phyloP scores from a whole-genome alignment of 2,888 invertebrate species.

The Caenorhabditis zanzibari region DNA sequence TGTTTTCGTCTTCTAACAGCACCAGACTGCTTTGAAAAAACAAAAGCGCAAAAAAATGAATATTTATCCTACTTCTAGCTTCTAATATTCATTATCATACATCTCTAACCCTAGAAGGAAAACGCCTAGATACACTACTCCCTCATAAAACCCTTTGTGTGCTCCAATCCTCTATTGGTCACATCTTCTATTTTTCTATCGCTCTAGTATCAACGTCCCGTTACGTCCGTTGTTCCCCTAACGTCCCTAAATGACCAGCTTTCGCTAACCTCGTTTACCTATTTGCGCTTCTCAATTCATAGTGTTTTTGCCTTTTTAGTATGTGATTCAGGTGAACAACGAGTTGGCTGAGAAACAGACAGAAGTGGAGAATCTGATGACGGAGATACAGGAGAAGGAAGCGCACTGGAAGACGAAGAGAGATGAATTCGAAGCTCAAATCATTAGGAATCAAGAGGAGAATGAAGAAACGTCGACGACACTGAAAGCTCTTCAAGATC shows the following conservation, averaged over 20 bases:
- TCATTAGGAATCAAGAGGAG: slow-evolving; percentile 71
- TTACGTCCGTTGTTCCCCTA: slow-evolving; percentile 17
- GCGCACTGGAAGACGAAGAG: slow-evolving; percentile 70
- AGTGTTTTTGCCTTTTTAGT: slow-evolving; percentile 62
- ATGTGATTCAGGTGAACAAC: slow-evolving; percentile 64
- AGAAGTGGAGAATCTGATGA: slow-evolving; percentile 51
- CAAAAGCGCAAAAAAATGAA: neutral
- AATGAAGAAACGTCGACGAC: slow-evolving; percentile 64
- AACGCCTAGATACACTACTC: neutral
- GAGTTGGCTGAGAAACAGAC: slow-evolving; percentile 58
- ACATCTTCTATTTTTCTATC: slow-evolving; percentile 42
- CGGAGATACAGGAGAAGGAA: slow-evolving; percentile 58
- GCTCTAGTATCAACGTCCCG: slow-evolving; percentile 49
- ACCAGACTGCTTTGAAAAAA: slow-evolving; percentile 9
- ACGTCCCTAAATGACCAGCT: slow-evolving; percentile 38
- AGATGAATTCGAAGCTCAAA: slow-evolving; percentile 70
- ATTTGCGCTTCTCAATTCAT: slow-evolving; percentile 6
- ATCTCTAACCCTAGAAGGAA: neutral
- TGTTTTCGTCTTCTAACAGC: slow-evolving; percentile 49
- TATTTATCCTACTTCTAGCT: neutral
- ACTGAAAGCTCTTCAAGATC: slow-evolving; percentile 54
- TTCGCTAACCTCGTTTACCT: slow-evolving; percentile 59
- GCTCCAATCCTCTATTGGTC: slow-evolving; percentile 37
- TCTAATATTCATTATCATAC: neutral
- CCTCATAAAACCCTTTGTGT: slow-evolving; percentile 10